Evolutionary conservation across 2,797 vertebrate genomes (phyloP), one percentile per base, ranked within the genome.

Genomic region (Spinibarbus caldwelli): DNA sequence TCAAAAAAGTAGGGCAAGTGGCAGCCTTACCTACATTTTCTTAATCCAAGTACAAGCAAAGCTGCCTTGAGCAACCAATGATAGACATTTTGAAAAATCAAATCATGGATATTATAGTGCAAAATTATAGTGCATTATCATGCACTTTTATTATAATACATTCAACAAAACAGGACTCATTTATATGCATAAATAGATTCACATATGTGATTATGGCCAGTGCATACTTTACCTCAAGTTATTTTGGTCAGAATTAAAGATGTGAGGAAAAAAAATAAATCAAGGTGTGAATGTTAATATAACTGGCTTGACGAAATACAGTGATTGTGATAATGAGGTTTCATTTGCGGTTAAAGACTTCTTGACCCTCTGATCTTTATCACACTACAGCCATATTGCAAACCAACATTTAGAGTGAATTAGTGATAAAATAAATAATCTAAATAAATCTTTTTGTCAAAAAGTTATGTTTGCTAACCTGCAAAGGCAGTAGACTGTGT

Each of bases 281-380:
- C 5, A n/a, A 15, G 23, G 26, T 10, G 1, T 15, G 11, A 31
- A 31, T 43, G 12, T 15, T 12, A 9, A 10, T 43, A 4, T n/a
- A 29, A 45, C 2, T 57, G 4, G 6, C n/a, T 31, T 31, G 14
- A 72, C 2, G 15, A 36, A 15, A n/a, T 10, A 38, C 29, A 71
- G 67, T 26, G 2, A 43, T 6, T 86, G 80, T 70, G 34, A 77
- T n/a, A 26, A n/a, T n/a, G n/a, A 68, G 80, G 81, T 89, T 84
- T 85, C 10, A 78, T 38, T 52, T 84, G 78, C 36, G 78, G 73
- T 86, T 5, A 15, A 52, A 85, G 78, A 84, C 26, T 52, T 47
- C 19, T 82, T 75, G 81, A 78, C 86, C 84, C 31, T 36, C 23
- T 23, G 6, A 36, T 76, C 34, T 26, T 6, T 41, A 45, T 62